Evolutionary conservation across 2,888 invertebrate genomes (phyloP), one percentile per base, ranked within the genome.

Genomic region (Ophioninae sp.): DNA sequence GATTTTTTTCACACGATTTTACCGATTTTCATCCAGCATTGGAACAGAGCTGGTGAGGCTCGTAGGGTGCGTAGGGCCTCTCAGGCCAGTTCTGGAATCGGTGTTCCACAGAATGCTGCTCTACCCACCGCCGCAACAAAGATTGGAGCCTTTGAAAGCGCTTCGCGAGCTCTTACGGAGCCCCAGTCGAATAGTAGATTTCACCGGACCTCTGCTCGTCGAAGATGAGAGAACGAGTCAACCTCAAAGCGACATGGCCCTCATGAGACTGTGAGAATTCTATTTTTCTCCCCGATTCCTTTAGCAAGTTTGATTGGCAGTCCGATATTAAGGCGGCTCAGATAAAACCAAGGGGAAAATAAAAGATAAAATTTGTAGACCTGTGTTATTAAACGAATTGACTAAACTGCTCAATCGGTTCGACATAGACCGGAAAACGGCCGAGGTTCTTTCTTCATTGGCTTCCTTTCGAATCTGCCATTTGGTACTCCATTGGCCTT

Each of bases 81-180:
- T 99, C 68, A 95, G 98, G 17, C 98, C 98, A 9, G 98, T 98
- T 63, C 93, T 99, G 65, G 98, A 98, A 91, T 98, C 98, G 0
- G 94, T 99, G 1, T 98, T 98, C 91, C 98, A 99, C 93, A 95
- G 98, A 79, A 98, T 98, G 96, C 93, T 98, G 5, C 94, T 98
- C 0, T 96, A 98, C 93, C 98, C 98, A 20, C 96, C 97, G 0
- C 96, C 97, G 0, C 95, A 96, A 63, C 97, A 98, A 91, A 94
- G 98, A 63, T 94, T 97, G 9, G 98, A 98, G 88, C 97, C 98
- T 0, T 91, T 99, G 41, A 95, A 97, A 85, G 97, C 97, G 86
- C 95, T 97, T 0, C 95, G 96, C 86, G 98, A 98, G 93, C 93
- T 98, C 39, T 94, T 97, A 23, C 95, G 96, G 86, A 96, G 96